A percentile compares a stretch with the other conserved stretches of the same genome.
These are phyloP conservation scores for Cerastis leucographa DNA, from an alignment of 2,888 invertebrate genomes.

Conservation along the genomic window DNA sequence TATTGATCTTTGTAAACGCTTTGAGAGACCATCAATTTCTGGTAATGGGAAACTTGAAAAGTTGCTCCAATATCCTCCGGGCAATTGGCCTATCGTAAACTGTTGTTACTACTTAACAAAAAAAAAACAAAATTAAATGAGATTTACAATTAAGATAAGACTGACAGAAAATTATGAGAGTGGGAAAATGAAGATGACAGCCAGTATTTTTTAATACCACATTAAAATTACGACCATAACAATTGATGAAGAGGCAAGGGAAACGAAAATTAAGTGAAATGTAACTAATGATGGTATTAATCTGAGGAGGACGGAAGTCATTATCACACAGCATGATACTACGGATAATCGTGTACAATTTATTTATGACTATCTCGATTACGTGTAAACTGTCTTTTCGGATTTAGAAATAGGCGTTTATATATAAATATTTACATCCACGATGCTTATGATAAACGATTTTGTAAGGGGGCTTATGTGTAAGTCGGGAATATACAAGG, in stretches of 20 bases:
- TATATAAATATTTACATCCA: slow-evolving; percentile 15
- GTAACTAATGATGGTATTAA: slow-evolving; percentile 51
- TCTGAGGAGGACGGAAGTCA: slow-evolving; percentile 52
- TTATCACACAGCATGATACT: slow-evolving; percentile 61
- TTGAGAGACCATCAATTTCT: slow-evolving; percentile 37
- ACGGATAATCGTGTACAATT: slow-evolving; percentile 45
- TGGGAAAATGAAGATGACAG: slow-evolving; percentile 27
- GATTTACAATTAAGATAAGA: slow-evolving; percentile 16
- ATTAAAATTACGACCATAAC: slow-evolving; percentile 11
- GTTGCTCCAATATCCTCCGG: slow-evolving; percentile 17
- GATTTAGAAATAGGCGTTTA: slow-evolving; percentile 30
- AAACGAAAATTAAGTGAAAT: slow-evolving; percentile 41
- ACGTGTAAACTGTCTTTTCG: slow-evolving; percentile 53
- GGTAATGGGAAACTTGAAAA: slow-evolving; percentile 52
- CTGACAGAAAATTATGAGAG: slow-evolving; percentile 15
- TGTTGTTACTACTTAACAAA: neutral
- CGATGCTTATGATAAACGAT: neutral
- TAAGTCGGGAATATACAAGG: neutral
- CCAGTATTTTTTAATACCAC: slow-evolving; percentile 10
- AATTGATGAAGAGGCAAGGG: slow-evolving; percentile 44
- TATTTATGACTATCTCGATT: slow-evolving; percentile 54
- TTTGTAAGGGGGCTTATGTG: slow-evolving; percentile 1
- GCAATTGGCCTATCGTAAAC: slow-evolving; percentile 15
- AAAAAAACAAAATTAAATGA: neutral
- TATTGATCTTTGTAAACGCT: slow-evolving; percentile 66